phyloP scores from a whole-genome alignment of 2,797 vertebrate genomes.

The Malurus splendens region DNA sequence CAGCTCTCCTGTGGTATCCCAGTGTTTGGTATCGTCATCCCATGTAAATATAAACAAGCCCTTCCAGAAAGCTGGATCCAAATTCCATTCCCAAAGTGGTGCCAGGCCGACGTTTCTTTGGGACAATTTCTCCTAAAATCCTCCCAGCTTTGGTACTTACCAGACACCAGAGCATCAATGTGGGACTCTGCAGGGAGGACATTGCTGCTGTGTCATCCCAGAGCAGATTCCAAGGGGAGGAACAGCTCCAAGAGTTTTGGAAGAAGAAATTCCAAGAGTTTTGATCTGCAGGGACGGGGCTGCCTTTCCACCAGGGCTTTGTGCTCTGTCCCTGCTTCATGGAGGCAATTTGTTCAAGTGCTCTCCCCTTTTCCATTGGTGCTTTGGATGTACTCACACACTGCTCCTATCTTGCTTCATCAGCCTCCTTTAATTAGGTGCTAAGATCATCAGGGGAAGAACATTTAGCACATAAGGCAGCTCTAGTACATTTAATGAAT shows the following conservation, averaged over 20 bases:
- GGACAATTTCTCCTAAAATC: not conserved
- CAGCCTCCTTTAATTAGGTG: constrained; percentile 40
- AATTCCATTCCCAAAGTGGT: not conserved
- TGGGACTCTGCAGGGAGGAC: not conserved
- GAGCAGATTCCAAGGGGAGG: not conserved
- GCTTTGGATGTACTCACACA: not conserved
- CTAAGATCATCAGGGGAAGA: constrained; percentile 35
- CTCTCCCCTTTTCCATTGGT: not conserved
- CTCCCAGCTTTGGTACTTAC: not conserved
- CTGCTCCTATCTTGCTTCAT: constrained; percentile 8
- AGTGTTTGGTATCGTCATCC: not conserved
- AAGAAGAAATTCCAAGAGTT: not conserved
- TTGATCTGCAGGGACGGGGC: not conserved
- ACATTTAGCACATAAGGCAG: constrained; percentile 30
- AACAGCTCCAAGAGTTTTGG: not conserved
- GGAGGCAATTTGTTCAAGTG: not conserved
- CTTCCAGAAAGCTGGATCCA: not conserved
- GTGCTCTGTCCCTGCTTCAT: not conserved
- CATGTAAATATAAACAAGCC: not conserved
- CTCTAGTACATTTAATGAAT: constrained; percentile 25
- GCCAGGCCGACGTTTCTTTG: not conserved
- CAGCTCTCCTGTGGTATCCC: not conserved
- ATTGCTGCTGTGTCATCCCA: not conserved
- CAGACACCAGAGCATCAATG: not conserved
- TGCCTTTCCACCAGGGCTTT: not conserved